Percentiles rank a stretch among this genome's conserved stretches.
phyloP scores from a whole-genome alignment of 1,140 invertebrate species.

The Euura lappo region DNA sequence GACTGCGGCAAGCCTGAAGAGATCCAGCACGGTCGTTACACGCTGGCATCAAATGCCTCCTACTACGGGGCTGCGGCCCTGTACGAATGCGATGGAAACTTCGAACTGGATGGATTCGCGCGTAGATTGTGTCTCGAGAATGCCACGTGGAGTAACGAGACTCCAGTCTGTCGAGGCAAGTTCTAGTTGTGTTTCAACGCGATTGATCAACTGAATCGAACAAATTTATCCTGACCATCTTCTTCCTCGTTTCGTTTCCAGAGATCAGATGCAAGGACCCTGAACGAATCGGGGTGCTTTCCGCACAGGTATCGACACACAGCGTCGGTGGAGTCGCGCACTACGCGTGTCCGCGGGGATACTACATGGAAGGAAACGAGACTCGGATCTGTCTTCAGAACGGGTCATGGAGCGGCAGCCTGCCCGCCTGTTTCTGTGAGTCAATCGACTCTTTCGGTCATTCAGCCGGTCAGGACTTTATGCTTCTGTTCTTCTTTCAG shows the following conservation, averaged over 20 bases:
- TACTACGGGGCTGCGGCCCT: slow-evolving; percentile 84
- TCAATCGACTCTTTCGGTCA: slow-evolving; percentile 12
- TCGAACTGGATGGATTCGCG: slow-evolving; percentile 81
- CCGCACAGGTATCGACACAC: slow-evolving; percentile 68
- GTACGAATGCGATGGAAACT: slow-evolving; percentile 85
- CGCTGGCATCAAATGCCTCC: slow-evolving; percentile 81
- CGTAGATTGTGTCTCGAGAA: slow-evolving; percentile 85
- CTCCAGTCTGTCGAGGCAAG: slow-evolving; percentile 77
- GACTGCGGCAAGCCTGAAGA: slow-evolving; percentile 81
- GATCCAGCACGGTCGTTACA: slow-evolving; percentile 76
- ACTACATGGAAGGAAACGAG: slow-evolving; percentile 79
- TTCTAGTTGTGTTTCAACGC: slow-evolving; percentile 5
- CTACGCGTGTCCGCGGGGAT: slow-evolving; percentile 84
- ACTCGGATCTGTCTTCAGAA: slow-evolving; percentile 78
- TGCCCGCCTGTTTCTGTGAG: slow-evolving; percentile 83
- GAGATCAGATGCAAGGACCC: slow-evolving; percentile 81
- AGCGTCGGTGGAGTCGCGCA: slow-evolving; percentile 78
- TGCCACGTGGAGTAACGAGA: slow-evolving; percentile 82
- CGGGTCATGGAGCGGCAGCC: slow-evolving; percentile 81
- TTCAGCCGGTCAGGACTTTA: slow-evolving; percentile 8
- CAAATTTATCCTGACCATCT: slow-evolving; percentile 11
- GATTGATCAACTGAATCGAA: slow-evolving; percentile 25
- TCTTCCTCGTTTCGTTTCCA: slow-evolving; percentile 47
- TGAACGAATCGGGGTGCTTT: slow-evolving; percentile 64
- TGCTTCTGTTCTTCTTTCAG: slow-evolving; percentile 60